A percentile compares a stretch with the other conserved stretches of the same genome.
Evolutionary conservation across 2,888 invertebrate genomes (phyloP).

Genomic region (Hirtodrosophila trivittata): DNA sequence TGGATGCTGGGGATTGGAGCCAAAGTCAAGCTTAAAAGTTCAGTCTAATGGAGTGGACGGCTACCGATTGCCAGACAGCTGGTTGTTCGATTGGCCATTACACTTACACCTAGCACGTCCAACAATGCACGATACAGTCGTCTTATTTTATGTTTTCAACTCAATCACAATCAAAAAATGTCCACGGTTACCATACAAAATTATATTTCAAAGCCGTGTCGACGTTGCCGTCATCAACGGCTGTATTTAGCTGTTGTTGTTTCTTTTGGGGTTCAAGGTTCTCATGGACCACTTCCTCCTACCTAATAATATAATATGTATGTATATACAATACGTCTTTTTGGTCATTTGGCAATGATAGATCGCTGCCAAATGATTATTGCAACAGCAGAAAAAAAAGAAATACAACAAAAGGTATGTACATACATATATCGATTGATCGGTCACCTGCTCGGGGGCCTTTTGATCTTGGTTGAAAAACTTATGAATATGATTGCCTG

Average conservation of each 20-base stretch:
- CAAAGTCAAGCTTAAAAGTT: conserved; percentile 24
- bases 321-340: conserved; percentile 19
- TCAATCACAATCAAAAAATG: too few relatives aligned
- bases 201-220: conserved; percentile 59
- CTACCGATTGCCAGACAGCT: conserved; percentile 52
- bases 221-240: conserved; percentile 47
- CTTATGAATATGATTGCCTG: conserved; percentile 48
- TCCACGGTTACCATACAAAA: conserved; percentile 63
- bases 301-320: conserved; percentile 14
- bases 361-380: conserved; percentile 69
- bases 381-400: too few relatives aligned
- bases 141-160: too few relatives aligned
- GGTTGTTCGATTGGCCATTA: conserved; percentile 33
- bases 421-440: too few relatives aligned
- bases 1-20: too few relatives aligned
- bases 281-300: conserved; percentile 68
- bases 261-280: conserved; percentile 70
- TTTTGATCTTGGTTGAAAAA: conserved; percentile 49
- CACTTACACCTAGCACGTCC: conserved; percentile 47
- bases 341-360: conserved; percentile 67
- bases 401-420: too few relatives aligned
- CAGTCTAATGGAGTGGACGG: conserved; percentile 46
- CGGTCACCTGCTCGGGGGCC: conserved; percentile 54
- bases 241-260: too few relatives aligned
- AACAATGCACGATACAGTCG: too few relatives aligned